Evolutionary conservation across 1,140 invertebrate species (phyloP).

Genomic region (Heliconius eleuchia): DNA sequence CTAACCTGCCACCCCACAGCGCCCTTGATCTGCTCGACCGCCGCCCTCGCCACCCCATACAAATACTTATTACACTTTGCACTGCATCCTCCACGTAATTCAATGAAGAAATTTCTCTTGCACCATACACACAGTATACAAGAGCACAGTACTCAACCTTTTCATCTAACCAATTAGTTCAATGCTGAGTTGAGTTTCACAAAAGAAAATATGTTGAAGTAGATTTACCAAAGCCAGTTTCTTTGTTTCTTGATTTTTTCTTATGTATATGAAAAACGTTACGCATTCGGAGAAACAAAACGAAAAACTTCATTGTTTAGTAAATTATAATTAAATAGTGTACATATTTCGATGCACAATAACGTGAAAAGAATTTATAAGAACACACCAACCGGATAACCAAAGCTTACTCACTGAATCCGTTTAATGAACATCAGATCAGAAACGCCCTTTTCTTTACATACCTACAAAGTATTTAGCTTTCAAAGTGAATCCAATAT

Average conservation of each 20-base stretch:
- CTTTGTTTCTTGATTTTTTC: conserved; percentile 21
- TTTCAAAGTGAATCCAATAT: conserved; percentile 28
- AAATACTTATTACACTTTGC: conserved; percentile 79
- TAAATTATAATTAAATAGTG: background rate
- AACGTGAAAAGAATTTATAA: background rate
- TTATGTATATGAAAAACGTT: background rate
- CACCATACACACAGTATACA: conserved; percentile 48
- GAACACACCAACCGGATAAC: background rate
- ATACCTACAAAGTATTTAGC: background rate
- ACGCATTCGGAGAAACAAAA: background rate
- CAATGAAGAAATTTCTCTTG: conserved; percentile 75
- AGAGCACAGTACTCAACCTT: conserved; percentile 32
- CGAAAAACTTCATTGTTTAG: background rate
- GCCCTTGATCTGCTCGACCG: conserved; percentile 73
- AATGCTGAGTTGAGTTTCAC: conserved; percentile 15
- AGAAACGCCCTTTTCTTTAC: background rate
- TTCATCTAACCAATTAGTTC: conserved; percentile 38
- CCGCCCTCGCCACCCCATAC: conserved; percentile 62
- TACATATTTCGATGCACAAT: background rate
- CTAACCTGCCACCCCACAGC: conserved; percentile 39
- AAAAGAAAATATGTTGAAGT: conserved; percentile 16
- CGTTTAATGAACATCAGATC: conserved; percentile 13
- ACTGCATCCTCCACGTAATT: conserved; percentile 76
- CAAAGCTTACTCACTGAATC: background rate
- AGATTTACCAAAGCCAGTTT: conserved; percentile 8